A percentile compares a stretch with the other conserved stretches of the same genome.
Evolutionary conservation across 1,140 invertebrate species (phyloP).

Genomic region (Aphis craccivora): DNA sequence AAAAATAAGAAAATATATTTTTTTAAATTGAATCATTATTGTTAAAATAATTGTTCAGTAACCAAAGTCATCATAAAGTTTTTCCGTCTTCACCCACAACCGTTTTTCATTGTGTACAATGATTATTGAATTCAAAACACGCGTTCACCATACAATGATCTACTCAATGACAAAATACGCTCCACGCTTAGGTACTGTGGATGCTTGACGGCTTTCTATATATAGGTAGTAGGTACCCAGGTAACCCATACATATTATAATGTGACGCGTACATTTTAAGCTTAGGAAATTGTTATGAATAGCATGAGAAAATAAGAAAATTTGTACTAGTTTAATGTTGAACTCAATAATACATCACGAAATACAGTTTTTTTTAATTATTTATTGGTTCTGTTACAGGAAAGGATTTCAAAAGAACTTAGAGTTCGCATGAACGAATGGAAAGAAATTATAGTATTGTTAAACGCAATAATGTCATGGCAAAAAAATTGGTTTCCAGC

Average conservation of each 20-base stretch:
- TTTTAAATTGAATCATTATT: too few relatives aligned
- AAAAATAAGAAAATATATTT: too few relatives aligned
- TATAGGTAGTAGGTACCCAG: too few relatives aligned
- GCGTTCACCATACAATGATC: too few relatives aligned
- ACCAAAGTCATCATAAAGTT: too few relatives aligned
- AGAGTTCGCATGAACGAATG: constrained; percentile 4
- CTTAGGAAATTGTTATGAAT: neutral
- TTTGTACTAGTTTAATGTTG: neutral
- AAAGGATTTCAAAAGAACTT: neutral
- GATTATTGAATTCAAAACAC: too few relatives aligned
- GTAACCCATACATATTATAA: neutral
- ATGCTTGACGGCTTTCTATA: too few relatives aligned
- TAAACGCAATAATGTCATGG: constrained; percentile 18
- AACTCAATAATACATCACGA: neutral
- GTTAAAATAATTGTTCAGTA: too few relatives aligned
- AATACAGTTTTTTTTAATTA: neutral
- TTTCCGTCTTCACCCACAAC: too few relatives aligned
- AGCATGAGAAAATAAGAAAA: neutral
- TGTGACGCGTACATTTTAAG: neutral
- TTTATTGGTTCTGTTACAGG: neutral
- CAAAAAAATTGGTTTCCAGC: constrained; percentile 47
- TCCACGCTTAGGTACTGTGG: too few relatives aligned
- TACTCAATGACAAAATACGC: too few relatives aligned
- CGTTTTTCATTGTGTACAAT: too few relatives aligned
- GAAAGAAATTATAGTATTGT: constrained; percentile 24